Base-by-base conservation (phyloP, 1,140 invertebrate species). In the Eupristina koningsbergeri region DNA sequence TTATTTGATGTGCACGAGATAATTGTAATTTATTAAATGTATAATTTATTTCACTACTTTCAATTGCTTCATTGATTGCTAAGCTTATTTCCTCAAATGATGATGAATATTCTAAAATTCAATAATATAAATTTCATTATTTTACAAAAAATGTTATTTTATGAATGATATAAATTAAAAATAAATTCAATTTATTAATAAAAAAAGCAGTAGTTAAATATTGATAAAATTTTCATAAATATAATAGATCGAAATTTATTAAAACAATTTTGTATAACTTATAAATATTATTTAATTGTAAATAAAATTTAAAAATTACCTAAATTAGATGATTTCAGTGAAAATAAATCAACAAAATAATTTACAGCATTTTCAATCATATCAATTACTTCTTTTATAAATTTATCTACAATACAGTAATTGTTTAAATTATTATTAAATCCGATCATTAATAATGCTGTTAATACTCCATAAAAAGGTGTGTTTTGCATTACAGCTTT, bases 1-100 rank as follows among this genome's bases (percentile, higher is more conserved):
- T 93, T 85, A 95, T 87, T 91, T 96, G 94, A 92, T 96, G 94
- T 83, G 95, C 93, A 80, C 94, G 92, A 80, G 94, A 94, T 84
- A 95, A 88, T 47, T 88, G 86, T n/a, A 92, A 86, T 8, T 90
- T 89, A 50, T 92, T 90, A 53, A 86, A 89, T 69, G 93, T 85
- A 61, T 88, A 80, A 50, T 89, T 81, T 74, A 91, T 75, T 85
- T 86, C 84, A 73, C 87, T 88, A 50, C 83, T 88, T 84, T 86
- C 86, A 36, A 91, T 85, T 53, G 84, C 78, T 92, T 91, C 67
- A 90, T 93, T 90, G 78, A 95, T 91, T 7, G 94, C 94, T 69
- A 92, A 87, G 81, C 93, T 93, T 90, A 95, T 94, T 86, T 94
- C 94, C 47, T 93, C 93, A 90, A 95, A 95, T 0, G 94, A 94